Conservation (phyloP, 2,888 invertebrate genomes). For the Lordiphosa andalusiaca region DNA sequence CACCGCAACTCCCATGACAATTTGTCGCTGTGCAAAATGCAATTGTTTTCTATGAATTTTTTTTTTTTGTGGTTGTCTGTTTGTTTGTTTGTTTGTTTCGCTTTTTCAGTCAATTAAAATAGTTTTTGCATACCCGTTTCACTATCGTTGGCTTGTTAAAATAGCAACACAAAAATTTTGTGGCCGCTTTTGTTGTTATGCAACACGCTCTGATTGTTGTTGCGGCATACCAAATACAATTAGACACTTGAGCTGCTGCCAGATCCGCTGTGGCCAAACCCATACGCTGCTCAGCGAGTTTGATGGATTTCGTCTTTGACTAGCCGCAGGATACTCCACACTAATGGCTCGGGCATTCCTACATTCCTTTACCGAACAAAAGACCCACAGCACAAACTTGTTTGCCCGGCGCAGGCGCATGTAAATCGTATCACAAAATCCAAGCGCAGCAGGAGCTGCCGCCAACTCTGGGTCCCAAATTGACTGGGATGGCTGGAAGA, state of each 20-base stretch:
- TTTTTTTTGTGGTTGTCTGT: constrained; percentile 15
- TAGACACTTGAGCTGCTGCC: constrained; percentile 63
- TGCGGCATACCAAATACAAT: constrained; percentile 53
- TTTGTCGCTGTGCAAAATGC: constrained; percentile 69
- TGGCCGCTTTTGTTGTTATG: constrained; percentile 61
- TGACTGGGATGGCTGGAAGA: constrained; percentile 17
- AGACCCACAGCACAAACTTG: constrained; percentile 55
- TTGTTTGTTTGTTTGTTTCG: constrained; percentile 11
- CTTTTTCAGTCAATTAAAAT: constrained; percentile 64
- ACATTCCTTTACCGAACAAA: constrained; percentile 45
- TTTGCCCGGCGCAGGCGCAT: constrained; percentile 33
- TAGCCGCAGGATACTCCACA: constrained; percentile 54
- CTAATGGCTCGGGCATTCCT: constrained; percentile 13
- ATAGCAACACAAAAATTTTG: constrained; percentile 50
- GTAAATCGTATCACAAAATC: constrained; percentile 54
- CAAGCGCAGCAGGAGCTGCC: constrained; percentile 60
- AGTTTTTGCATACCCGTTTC: constrained; percentile 67
- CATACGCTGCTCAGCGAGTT: constrained; percentile 53
- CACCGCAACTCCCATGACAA: constrained; percentile 66
- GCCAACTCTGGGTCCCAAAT: constrained; percentile 2
- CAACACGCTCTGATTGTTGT: constrained; percentile 73
- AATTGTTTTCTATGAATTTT: constrained; percentile 60
- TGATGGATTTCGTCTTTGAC: constrained; percentile 54
- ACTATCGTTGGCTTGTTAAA: constrained; percentile 71
- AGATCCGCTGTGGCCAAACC: too few relatives aligned